Evolutionary conservation across 2,888 invertebrate genomes (phyloP).

Genomic region (Octodonta nipae): DNA sequence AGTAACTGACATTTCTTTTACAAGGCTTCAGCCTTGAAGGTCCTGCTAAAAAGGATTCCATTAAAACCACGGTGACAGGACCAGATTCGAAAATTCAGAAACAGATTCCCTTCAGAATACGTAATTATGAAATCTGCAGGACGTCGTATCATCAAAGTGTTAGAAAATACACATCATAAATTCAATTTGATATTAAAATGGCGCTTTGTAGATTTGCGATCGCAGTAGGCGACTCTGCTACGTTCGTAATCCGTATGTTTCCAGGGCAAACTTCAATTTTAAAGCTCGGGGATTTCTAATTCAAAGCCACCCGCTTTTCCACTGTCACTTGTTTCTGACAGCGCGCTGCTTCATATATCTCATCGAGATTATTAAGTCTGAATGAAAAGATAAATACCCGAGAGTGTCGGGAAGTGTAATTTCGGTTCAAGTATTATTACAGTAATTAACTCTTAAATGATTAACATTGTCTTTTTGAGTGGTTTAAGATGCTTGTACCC

Average conservation of each 20-base stretch:
- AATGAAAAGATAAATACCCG: conserved; percentile 11
- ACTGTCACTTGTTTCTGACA: conserved; percentile 23
- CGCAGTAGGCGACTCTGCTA: conserved; percentile 22
- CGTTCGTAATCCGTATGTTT: conserved; percentile 8
- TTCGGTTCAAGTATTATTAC: conserved; percentile 13
- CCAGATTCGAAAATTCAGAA: conserved; percentile 19
- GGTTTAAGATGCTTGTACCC: neutral
- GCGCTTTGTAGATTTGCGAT: conserved; percentile 27
- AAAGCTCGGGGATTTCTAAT: conserved; percentile 17
- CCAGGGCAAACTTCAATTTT: conserved; percentile 20
- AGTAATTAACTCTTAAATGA: conserved; percentile 14
- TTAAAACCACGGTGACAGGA: conserved; percentile 10
- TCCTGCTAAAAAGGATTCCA: no score
- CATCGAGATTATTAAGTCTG: conserved; percentile 16
- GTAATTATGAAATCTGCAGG: conserved; percentile 33
- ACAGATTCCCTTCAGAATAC: conserved; percentile 21
- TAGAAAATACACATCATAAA: conserved; percentile 31
- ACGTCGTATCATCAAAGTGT: conserved; percentile 32
- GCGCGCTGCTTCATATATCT: conserved; percentile 21
- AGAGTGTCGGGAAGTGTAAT: conserved; percentile 13
- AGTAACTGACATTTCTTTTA: no score
- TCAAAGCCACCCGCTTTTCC: conserved; percentile 18
- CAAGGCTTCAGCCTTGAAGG: no score
- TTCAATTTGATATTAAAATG: conserved; percentile 33
- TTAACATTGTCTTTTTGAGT: conserved; percentile 12